Percentiles rank a stretch among this genome's conserved stretches.
Evolutionary conservation across 1,140 invertebrate genomes (phyloP).

Genomic region (Rhysida immarginata): DNA sequence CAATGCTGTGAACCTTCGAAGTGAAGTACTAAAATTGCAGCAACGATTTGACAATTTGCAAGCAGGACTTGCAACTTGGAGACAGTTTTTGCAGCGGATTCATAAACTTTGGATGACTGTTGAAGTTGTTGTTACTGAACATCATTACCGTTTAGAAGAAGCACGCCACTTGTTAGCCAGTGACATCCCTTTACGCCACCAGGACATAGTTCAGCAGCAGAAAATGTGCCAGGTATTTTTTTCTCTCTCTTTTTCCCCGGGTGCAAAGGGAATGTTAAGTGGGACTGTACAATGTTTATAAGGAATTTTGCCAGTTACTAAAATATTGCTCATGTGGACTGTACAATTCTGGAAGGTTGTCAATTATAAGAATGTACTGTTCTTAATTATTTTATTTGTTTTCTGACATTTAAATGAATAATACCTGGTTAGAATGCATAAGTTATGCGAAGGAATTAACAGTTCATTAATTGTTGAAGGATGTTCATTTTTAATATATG

Average conservation of each 20-base stretch:
- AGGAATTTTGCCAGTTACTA: too few species aligned
- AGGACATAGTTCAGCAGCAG: constrained; percentile 24
- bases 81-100: constrained; percentile 26
- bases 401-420: too few species aligned
- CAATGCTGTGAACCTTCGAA: constrained; percentile 52
- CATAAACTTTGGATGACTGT: constrained; percentile 29
- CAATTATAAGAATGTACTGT: too few species aligned
- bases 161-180: constrained; percentile 18
- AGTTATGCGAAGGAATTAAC: too few species aligned
- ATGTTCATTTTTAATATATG: too few species aligned
- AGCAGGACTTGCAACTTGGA: constrained; percentile 65
- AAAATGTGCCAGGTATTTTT: constrained; percentile 24
- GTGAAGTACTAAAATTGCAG: constrained; percentile 56
- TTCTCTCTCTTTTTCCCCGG: neutral
- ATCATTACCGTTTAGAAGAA: constrained; percentile 25
- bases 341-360: too few species aligned
- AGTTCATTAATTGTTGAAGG: too few species aligned
- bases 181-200: constrained; percentile 24
- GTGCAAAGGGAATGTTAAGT: neutral
- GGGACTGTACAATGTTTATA: too few species aligned
- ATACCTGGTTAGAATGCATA: too few species aligned
- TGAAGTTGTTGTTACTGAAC: constrained; percentile 27
- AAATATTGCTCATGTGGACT: too few species aligned
- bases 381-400: too few species aligned
- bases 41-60: constrained; percentile 58